Evolutionary conservation across 2,888 invertebrate species (phyloP).

Genomic region (Athetis lepigone): DNA sequence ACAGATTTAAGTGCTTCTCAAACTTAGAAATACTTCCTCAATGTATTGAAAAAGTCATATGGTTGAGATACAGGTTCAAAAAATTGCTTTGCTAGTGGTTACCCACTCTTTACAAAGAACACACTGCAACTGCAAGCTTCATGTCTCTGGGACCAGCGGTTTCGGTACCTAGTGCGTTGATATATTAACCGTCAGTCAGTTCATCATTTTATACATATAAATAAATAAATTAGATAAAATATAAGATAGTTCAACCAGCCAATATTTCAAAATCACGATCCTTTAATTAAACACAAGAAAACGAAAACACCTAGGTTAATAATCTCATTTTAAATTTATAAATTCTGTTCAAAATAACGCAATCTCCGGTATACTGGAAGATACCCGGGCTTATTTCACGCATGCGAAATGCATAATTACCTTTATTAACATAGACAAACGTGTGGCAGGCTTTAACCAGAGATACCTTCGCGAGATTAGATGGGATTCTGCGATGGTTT

Average conservation of each 20-base stretch:
- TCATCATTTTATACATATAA: no score
- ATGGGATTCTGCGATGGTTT: constrained; percentile 70
- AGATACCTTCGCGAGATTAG: constrained; percentile 71
- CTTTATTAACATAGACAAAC: constrained; percentile 80
- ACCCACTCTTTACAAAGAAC: no score
- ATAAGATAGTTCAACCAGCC: background rate
- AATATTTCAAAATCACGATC: background rate
- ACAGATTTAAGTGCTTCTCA: no score
- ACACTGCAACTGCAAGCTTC: no score
- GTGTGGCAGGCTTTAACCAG: constrained; percentile 53
- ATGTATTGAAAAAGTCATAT: no score
- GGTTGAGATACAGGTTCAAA: no score
- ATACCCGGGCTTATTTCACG: constrained; percentile 79
- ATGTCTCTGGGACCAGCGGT: no score
- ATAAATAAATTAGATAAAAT: background rate
- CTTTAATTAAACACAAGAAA: constrained; percentile 27
- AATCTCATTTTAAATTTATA: constrained; percentile 68
- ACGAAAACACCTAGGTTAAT: constrained; percentile 10
- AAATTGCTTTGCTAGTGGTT: no score
- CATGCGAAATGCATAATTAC: constrained; percentile 87
- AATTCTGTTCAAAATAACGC: constrained; percentile 72
- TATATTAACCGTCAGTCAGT: no score
- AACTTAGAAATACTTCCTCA: no score
- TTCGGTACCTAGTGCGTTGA: no score
- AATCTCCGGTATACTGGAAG: constrained; percentile 72